Base-by-base conservation (phyloP, 2,888 invertebrate genomes). In the Gryllus longicercus region DNA sequence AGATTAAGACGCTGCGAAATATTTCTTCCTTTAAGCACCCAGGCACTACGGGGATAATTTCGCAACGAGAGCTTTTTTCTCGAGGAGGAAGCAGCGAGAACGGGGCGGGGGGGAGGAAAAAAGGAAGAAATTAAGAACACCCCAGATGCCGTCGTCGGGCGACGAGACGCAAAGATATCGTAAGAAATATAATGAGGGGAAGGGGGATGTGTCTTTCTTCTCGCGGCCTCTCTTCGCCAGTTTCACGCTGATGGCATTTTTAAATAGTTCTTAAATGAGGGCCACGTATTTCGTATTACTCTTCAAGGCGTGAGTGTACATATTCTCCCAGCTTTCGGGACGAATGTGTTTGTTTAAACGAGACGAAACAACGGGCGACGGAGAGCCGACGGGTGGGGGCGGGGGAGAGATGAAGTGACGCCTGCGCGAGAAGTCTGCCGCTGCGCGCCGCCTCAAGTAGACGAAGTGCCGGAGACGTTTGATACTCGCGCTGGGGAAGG, bases 231-330 rank as follows among this genome's bases (percentile, higher is more conserved):
- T 50, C 18, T 77, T 50, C 77, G 18, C 14, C 18, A 77, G 77
- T 77, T 78, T 78, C 51, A 76, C 81, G 79, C 79, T 81, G 79
- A 81, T 81, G 81, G 79, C 81, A 81, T 81, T 81, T 81, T 82
- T 82, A 82, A 82, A 81, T 82, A 82, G 81, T 78, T 80, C 80
- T 82, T 82, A 82, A 82, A 82, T 82, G 81, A 81, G 81, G 80
- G 80, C 80, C 82, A 82, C 82, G 82, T 82, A 63, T 63, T 63
- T n/a, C 63, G 63, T 63, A 63, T 63, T 63, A 63, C 63, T 14
- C 63, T 50, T 38, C 77, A 77, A 50, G n/a, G 77, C 21, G 77
- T 63, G 14, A 63, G 63, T 63, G n/a, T 63, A 63, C 63, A 63
- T 63, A 63, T n/a, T 63, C 63, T 10, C 16, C 63, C 63, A 8